phyloP scores from a whole-genome alignment of 1,140 invertebrate genomes.

The Drosophila sturtevanti region DNA sequence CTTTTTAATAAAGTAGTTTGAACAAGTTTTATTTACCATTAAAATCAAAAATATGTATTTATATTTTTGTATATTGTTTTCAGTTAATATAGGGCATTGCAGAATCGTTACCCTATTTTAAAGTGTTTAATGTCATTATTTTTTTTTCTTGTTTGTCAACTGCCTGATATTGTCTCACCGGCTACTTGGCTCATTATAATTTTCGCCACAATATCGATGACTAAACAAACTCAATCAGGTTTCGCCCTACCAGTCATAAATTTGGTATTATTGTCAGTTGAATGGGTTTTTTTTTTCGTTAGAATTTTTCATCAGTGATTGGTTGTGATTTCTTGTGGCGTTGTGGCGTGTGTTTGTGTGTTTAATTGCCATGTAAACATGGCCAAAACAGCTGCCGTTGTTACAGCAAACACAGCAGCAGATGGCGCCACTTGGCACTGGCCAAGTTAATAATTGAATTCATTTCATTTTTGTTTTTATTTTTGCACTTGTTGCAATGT shows the following conservation, averaged over 20 bases:
- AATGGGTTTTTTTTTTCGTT: conserved; percentile 25
- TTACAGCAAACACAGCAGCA: background rate
- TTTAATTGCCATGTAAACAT: conserved; percentile 32
- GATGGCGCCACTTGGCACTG: conserved; percentile 14
- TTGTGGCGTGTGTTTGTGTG: background rate
- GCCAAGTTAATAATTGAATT: conserved; percentile 55
- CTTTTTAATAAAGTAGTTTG: too few relatives aligned
- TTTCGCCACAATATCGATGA: conserved; percentile 69
- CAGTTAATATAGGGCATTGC: background rate
- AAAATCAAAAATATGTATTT: too few relatives aligned
- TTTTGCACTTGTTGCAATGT: conserved; percentile 63
- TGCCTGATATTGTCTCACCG: conserved; percentile 53
- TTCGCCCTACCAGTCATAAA: conserved; percentile 18
- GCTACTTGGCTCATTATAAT: conserved; percentile 64
- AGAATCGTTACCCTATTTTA: background rate
- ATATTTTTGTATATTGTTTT: too few relatives aligned
- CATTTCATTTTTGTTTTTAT: conserved; percentile 30
- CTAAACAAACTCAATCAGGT: conserved; percentile 62
- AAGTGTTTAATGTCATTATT: background rate
- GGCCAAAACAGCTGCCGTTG: conserved; percentile 38
- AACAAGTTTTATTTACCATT: too few relatives aligned
- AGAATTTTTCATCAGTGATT: conserved; percentile 47
- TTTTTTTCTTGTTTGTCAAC: background rate
- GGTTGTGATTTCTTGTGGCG: background rate
- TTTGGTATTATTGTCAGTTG: conserved; percentile 1